Evolutionary conservation across 1,140 invertebrate genomes (phyloP).

Genomic region (Cyphomyrmex costatus): DNA sequence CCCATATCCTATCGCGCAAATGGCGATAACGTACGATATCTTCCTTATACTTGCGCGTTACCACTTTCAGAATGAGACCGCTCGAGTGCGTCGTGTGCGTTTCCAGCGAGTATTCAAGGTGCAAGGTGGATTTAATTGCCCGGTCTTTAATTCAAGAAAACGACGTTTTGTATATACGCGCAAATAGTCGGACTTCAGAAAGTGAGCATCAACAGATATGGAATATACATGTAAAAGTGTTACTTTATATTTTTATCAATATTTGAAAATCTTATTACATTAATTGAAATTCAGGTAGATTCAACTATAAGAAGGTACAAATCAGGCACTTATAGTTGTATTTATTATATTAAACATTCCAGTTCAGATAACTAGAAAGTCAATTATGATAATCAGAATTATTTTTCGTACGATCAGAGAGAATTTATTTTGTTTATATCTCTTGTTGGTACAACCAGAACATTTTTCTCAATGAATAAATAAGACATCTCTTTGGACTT

Average conservation of each 20-base stretch:
- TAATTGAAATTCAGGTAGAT: too few species aligned
- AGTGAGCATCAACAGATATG: neutral
- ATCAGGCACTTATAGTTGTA: too few species aligned
- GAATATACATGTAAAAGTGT: neutral
- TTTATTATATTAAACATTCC: too few species aligned
- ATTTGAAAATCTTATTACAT: too few species aligned
- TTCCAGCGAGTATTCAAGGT: constrained; percentile 21
- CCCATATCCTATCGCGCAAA: constrained; percentile 54
- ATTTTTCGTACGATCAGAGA: too few species aligned
- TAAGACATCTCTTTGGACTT: neutral
- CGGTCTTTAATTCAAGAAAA: constrained; percentile 37
- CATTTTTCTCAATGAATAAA: too few species aligned
- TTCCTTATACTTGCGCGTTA: constrained; percentile 50
- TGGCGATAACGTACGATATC: constrained; percentile 57
- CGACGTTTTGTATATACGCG: neutral
- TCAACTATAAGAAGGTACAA: too few species aligned
- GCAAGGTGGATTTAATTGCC: constrained; percentile 58
- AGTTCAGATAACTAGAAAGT: too few species aligned
- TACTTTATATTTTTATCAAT: neutral
- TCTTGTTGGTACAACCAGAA: too few species aligned
- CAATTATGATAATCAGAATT: too few species aligned
- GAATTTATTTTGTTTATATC: too few species aligned
- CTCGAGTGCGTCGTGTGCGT: constrained; percentile 42
- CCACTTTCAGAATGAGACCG: constrained; percentile 46
- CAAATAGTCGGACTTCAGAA: constrained; percentile 9